These are phyloP conservation scores for Vespertilio murinus DNA, from an alignment of 2,797 vertebrate species.

Conservation along the genomic window DNA sequence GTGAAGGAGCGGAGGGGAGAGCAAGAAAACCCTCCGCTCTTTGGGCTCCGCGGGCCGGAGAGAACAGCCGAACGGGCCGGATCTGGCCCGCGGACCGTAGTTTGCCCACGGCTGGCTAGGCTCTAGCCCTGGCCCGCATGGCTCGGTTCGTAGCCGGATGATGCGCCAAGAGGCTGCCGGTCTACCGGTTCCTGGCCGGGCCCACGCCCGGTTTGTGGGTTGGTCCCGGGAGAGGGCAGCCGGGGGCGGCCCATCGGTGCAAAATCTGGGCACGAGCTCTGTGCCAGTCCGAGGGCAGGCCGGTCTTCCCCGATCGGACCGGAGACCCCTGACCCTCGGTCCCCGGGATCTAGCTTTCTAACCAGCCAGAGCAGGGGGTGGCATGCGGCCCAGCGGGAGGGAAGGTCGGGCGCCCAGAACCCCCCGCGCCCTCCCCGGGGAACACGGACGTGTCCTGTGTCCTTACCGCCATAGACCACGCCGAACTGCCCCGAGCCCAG, in stretches of 20 bases:
- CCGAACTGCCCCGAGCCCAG: slow-evolving; percentile 94
- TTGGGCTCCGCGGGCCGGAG: no score
- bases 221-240: neutral
- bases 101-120: no score
- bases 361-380: neutral
- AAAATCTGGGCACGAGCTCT: neutral
- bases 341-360: neutral
- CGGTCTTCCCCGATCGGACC: neutral
- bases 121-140: neutral
- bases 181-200: neutral
- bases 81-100: no score
- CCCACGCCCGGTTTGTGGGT: neutral
- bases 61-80: no score
- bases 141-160: neutral
- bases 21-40: no score
- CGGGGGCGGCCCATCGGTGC: neutral
- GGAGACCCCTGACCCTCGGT: neutral
- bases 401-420: neutral
- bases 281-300: neutral
- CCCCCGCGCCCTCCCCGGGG: neutral
- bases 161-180: neutral
- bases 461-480: slow-evolving; percentile 91
- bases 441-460: neutral
- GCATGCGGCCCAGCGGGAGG: neutral
- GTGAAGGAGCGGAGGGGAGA: no score